Base-by-base conservation (phyloP, 2,113 vertebrate genomes). In the Rhea americana region DNA sequence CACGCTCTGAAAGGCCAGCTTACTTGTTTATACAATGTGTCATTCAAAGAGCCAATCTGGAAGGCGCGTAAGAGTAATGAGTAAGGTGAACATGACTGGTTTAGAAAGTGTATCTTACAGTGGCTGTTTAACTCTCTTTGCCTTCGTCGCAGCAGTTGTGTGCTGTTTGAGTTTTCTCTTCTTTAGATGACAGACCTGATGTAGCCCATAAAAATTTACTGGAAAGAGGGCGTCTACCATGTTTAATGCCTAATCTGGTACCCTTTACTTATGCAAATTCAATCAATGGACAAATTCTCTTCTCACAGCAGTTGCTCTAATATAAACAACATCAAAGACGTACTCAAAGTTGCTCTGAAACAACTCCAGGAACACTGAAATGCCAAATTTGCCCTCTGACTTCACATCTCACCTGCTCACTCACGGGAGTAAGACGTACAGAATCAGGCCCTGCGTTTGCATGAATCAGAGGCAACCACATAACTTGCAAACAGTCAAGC, bases 251-350 rank as follows among this genome's bases (percentile, higher is more conserved):
- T 88, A 48, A 93, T 86, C 80, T 86, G 65, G 37, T 61, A 94
- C 17, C 65, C 70, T 93, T 94, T 93, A 83, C 79, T 96, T 88
- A 93, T 59, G 91, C 83, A 94, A 90, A 96, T 91, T 58, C 66
- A 70, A 93, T 91, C 93, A 94, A 28, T 63, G 88, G 88, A 62
- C 83, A 94, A 91, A 88, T 25, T 71, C 32, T 90, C 32, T 66
- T 76, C 85, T 76, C 70, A 21, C 53, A 89, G 83, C 84, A 82
- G 88, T 88, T 79, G 48, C 37, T 25, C 53, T 62, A 93, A 84
- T 17, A 67, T 41, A 84, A 91, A 84, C 82, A 90, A 85, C 83
- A 91, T 93, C 94, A 91, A 96, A 94, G 91, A 55, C 66, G 56
- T 75, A 5, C 18, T 22, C 74, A n/a, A 70, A 91, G 81, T 47